Percentiles rank a stretch among this genome's conserved stretches.
Conservation (phyloP, 2,888 invertebrate genomes). For the Nezara viridula region DNA sequence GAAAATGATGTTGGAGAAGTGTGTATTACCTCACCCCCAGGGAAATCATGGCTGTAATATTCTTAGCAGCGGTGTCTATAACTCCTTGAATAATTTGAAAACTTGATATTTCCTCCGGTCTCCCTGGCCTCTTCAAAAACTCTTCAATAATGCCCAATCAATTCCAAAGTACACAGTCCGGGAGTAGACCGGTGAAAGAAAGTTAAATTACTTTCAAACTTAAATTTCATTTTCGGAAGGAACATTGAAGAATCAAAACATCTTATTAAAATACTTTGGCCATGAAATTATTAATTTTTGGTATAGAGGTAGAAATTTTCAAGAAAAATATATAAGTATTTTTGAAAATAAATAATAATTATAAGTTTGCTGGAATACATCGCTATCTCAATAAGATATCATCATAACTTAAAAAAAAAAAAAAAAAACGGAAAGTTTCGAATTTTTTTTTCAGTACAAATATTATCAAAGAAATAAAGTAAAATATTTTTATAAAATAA, state of each 20-base stretch:
- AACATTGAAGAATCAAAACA: conserved; percentile 29
- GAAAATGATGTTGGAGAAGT: conserved; percentile 17
- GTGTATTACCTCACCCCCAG: not conserved
- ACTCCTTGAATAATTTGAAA: conserved; percentile 43
- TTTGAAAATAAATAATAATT: not conserved
- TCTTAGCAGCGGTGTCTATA: conserved; percentile 41
- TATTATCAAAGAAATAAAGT: too few relatives aligned
- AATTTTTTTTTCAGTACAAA: too few relatives aligned
- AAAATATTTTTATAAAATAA: too few relatives aligned
- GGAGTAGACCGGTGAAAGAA: conserved; percentile 7
- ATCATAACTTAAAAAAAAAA: too few relatives aligned
- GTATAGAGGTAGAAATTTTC: not conserved
- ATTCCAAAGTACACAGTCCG: conserved; percentile 44
- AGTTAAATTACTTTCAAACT: conserved; percentile 49
- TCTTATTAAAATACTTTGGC: conserved; percentile 39
- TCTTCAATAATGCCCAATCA: conserved; percentile 50
- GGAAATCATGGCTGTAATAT: conserved; percentile 44
- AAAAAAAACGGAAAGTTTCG: too few relatives aligned
- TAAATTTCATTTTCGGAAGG: conserved; percentile 40
- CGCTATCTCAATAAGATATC: too few relatives aligned
- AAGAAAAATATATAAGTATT: not conserved
- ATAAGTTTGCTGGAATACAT: not conserved
- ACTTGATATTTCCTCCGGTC: conserved; percentile 35
- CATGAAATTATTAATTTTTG: not conserved
- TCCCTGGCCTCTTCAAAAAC: conserved; percentile 37